phyloP scores from a whole-genome alignment of 37 sponge, comb jelly and placozoan genomes.

The Crambe crambe region DNA sequence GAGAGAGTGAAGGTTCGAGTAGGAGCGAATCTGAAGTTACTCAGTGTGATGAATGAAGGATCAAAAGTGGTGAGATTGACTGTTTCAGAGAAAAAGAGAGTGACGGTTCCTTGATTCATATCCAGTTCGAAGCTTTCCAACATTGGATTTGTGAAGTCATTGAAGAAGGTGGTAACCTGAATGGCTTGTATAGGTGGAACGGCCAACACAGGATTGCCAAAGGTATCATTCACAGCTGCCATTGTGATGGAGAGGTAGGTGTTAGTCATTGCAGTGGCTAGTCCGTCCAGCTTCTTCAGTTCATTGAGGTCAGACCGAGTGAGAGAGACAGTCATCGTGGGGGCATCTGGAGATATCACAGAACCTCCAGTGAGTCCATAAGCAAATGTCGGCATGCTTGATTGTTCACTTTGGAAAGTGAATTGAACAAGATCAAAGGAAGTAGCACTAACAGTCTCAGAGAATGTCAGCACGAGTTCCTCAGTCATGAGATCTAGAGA shows the following conservation, averaged over 20 bases:
- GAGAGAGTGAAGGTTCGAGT: conserved; percentile 50
- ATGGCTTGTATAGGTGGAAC: conserved; percentile 18
- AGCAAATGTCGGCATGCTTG: background rate
- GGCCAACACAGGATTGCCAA: conserved; percentile 49
- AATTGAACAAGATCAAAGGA: conserved; percentile 63
- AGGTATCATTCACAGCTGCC: conserved; percentile 61
- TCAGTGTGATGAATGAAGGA: conserved; percentile 41
- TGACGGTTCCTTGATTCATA: conserved; percentile 63
- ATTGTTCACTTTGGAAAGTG: conserved; percentile 29
- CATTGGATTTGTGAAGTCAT: conserved; percentile 53
- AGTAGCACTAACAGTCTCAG: conserved; percentile 73
- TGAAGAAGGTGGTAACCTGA: conserved; percentile 26
- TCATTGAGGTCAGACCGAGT: conserved; percentile 78
- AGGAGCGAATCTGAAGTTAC: background rate
- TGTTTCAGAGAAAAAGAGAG: conserved; percentile 78
- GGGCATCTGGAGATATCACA: conserved; percentile 10
- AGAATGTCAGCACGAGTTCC: conserved; percentile 66
- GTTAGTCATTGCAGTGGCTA: conserved; percentile 44
- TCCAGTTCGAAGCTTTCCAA: conserved; percentile 70
- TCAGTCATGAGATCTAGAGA: conserved; percentile 63
- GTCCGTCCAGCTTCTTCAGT: conserved; percentile 50
- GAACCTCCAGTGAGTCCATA: conserved; percentile 80
- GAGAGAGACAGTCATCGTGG: conserved; percentile 39
- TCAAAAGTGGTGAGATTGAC: conserved; percentile 53
- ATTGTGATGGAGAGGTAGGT: conserved; percentile 61